Evolutionary conservation across 1,140 invertebrate genomes (phyloP), one percentile per base, ranked within the genome.

Genomic region (Camponotus vicinus): DNA sequence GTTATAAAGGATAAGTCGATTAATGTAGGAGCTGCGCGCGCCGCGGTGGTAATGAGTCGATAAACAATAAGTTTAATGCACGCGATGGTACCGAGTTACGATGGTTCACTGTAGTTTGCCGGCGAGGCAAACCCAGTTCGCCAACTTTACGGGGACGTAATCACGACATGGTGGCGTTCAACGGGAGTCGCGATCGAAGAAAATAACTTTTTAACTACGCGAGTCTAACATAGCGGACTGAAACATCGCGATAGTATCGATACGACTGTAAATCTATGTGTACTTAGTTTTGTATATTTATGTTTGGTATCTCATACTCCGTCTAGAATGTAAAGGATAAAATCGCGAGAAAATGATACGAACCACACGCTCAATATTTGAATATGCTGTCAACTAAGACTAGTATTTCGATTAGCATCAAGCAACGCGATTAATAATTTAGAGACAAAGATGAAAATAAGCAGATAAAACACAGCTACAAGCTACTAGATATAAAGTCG

Each of bases 51-150:
- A 86, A 80, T 86, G 64, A 57, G 40, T 82, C 78, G 78, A 86
- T 86, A 70, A 80, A 80, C 84, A 86, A 80, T 67, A 86, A 82
- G 78, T 86, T 78, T 80, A 80, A 86, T 61, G 67, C 34, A 15
- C 11, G 32, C 75, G 45, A 82, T 64, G 7, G 59, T 13, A 27
- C 6, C 32, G 49, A 85, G 45, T 61, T 86, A 71, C 55, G 64
- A 80, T 18, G 75, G 52, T 59, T 84, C n/a, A 13, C 34, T 52
- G 66, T 83, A 82, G 64, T 70, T 69, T 64, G 27, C 27, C 21
- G 9, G 11, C 15, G 27, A 13, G 13, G 40, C 40, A 45, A 75
- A 83, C 2, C 40, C 32, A 63, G 71, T 83, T 83, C 61, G 42
- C 55, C 7, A 75, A 83, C 79, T 73, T 73, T 34, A 83, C 27